Base-by-base conservation (phyloP, 2,888 invertebrate genomes). In the Cryptocheilus praepositus region DNA sequence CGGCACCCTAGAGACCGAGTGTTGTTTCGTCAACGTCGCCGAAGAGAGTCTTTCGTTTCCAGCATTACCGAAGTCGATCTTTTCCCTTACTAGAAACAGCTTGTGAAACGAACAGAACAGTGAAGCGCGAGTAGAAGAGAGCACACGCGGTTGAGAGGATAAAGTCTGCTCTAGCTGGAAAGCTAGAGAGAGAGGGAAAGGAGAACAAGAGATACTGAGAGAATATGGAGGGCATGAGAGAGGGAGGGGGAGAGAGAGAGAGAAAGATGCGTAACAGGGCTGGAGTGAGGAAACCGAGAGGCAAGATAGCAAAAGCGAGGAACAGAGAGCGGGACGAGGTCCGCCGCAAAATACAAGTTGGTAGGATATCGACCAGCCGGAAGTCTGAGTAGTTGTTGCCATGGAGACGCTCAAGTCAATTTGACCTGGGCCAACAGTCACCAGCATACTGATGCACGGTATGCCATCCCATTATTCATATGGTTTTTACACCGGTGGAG, bases 341-440 rank as follows among this genome's bases (percentile, higher is more conserved):
- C 80, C 80, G 83, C 82, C 82, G 79, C 81, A 82, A 81, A 84
- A 82, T 81, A 83, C 83, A 85, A 85, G 83, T 85, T 84, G 85
- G 84, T 85, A 86, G 90, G 88, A 89, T 90, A 90, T 90, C 90
- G 90, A 90, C 90, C 90, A 86, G 85, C 84, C 89, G 87, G 87
- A 87, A 87, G 87, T 87, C 87, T 87, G 86, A 86, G 86, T 89
- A 89, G 89, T 89, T 89, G 90, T 90, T 90, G 90, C 90, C 89
- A 89, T 87, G 87, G 90, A 89, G 89, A 90, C 90, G 89, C 89
- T 87, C 89, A 85, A 90, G 90, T 90, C 90, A 90, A 90, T 90
- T 90, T 90, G 90, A 90, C 90, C 90, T 86, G 87, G 87, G 87
- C 85, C 86, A 85, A 86, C 85, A 86, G 85, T 86, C 82, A 85